phyloP scores from a whole-genome alignment of 1,140 invertebrate species.

The Drosophila parabipectinata region DNA sequence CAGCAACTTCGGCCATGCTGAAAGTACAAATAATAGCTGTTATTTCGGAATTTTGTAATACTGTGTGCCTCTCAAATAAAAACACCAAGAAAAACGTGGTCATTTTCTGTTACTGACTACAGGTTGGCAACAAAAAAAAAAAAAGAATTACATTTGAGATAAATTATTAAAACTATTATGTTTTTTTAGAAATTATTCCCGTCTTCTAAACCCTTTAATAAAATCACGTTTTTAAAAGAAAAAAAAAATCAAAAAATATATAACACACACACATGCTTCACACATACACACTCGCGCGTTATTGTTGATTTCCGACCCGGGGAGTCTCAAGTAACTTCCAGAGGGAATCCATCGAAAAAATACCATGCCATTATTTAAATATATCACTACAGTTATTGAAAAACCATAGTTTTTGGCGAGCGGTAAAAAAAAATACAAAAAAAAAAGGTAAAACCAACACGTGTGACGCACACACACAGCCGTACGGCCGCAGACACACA shows the following conservation, averaged over 20 bases:
- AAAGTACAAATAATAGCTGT: conserved; percentile 1
- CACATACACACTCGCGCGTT: conserved; percentile 23
- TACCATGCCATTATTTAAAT: conserved; percentile 36
- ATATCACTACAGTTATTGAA: background rate
- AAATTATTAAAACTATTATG: background rate
- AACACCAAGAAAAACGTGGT: no score
- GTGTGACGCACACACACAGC: conserved; percentile 47
- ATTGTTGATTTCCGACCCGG: conserved; percentile 67
- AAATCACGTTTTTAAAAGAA: conserved; percentile 9
- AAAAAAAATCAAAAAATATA: conserved; percentile 7
- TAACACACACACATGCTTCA: conserved; percentile 7
- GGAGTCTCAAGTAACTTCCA: conserved; percentile 50
- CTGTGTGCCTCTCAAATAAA: background rate
- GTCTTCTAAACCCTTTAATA: background rate
- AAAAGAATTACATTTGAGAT: background rate
- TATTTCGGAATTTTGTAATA: background rate
- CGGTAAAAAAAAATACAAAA: conserved; percentile 25
- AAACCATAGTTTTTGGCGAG: conserved; percentile 51
- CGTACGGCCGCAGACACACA: conserved; percentile 21
- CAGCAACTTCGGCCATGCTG: conserved; percentile 83
- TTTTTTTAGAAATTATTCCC: background rate
- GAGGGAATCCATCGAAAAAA: conserved; percentile 57
- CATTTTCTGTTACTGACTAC: background rate
- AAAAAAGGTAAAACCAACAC: conserved; percentile 49
- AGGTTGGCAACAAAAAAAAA: background rate